Percentiles rank a stretch among this genome's conserved stretches.
Conservation (phyloP, 2,888 invertebrate species). For the Embidobia sp. region DNA sequence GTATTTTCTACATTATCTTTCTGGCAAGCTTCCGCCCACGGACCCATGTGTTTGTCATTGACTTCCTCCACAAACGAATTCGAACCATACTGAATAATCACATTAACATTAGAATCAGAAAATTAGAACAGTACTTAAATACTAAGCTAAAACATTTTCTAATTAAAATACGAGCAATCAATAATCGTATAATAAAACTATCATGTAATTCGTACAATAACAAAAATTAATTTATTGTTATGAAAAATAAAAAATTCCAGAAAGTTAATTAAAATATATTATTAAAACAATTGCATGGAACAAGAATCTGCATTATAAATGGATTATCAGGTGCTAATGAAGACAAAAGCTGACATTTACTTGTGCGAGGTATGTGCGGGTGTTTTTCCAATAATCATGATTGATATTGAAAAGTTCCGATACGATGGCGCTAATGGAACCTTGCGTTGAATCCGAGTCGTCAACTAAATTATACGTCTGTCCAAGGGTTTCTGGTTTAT, state of each 20-base stretch:
- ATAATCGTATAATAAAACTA: neutral
- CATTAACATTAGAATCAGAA: conserved; percentile 34
- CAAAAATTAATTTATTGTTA: too few relatives aligned
- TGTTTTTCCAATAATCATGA: conserved; percentile 92
- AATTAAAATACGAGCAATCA: neutral
- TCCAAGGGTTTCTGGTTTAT: conserved; percentile 82
- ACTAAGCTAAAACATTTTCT: too few relatives aligned
- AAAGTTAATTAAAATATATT: too few relatives aligned
- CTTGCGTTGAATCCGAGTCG: conserved; percentile 91
- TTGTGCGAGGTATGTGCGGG: conserved; percentile 91
- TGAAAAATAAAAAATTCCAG: too few relatives aligned
- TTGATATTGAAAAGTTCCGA: conserved; percentile 92
- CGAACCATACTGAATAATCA: conserved; percentile 86
- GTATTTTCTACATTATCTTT: conserved; percentile 89
- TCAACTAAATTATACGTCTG: conserved; percentile 93
- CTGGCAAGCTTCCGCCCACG: conserved; percentile 94
- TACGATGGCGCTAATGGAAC: conserved; percentile 89
- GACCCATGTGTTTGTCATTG: conserved; percentile 95
- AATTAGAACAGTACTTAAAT: conserved; percentile 15
- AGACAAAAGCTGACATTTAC: too few relatives aligned
- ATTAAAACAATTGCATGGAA: too few relatives aligned
- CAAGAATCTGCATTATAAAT: too few relatives aligned
- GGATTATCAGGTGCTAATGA: too few relatives aligned
- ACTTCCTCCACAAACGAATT: conserved; percentile 92
- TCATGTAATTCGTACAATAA: too few relatives aligned